phyloP scores from a whole-genome alignment of 2,797 vertebrate genomes.

The Chrosomus eos region DNA sequence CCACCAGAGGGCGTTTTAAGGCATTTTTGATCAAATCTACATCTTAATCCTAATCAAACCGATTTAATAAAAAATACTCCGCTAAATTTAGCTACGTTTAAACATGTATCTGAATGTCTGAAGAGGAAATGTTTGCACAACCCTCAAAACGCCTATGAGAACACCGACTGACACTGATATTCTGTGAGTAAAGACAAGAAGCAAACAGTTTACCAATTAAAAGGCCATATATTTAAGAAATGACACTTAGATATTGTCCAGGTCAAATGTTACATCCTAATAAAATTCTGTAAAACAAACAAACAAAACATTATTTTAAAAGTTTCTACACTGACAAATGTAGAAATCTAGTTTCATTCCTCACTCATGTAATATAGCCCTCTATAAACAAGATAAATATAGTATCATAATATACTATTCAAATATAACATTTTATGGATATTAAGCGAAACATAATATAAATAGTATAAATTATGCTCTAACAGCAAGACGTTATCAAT shows the following conservation, averaged over 20 bases:
- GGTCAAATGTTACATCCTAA: slow-evolving; percentile 3
- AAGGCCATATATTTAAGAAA: slow-evolving; percentile 26
- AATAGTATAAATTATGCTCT: slow-evolving; percentile 37
- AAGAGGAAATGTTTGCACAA: not conserved
- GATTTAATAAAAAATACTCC: too few relatives aligned
- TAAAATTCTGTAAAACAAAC: slow-evolving; percentile 14
- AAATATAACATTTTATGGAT: slow-evolving; percentile 23
- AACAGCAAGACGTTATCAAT: not conserved
- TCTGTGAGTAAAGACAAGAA: not conserved
- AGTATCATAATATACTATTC: slow-evolving; percentile 27
- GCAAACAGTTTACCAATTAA: not conserved
- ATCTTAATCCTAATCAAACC: not conserved
- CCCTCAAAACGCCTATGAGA: not conserved
- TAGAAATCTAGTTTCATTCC: not conserved
- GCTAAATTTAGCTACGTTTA: not conserved
- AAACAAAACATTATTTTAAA: not conserved
- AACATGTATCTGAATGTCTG: not conserved
- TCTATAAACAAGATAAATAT: slow-evolving; percentile 39
- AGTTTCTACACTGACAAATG: not conserved
- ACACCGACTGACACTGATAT: not conserved
- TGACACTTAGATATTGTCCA: not conserved
- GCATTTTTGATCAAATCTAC: not conserved
- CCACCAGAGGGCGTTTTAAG: not conserved
- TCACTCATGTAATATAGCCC: not conserved
- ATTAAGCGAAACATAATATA: slow-evolving; percentile 27